A percentile compares a stretch with the other conserved stretches of the same genome.
phyloP scores from a whole-genome alignment of 2,888 invertebrate genomes.

The Criorhina ranunculi region DNA sequence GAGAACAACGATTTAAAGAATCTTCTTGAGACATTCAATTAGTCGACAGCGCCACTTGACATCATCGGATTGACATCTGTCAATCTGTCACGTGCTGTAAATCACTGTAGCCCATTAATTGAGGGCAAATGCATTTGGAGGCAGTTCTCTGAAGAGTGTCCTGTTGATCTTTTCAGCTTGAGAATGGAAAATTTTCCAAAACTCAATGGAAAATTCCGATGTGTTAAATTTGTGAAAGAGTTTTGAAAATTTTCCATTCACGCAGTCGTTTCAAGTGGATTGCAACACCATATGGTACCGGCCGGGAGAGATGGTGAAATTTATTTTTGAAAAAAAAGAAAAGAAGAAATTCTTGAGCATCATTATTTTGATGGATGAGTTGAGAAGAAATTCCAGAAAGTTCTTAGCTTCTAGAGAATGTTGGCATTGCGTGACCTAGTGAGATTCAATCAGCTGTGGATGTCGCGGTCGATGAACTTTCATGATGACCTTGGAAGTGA shows the following conservation, averaged over 20 bases:
- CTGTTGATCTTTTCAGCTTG: slow-evolving; percentile 32
- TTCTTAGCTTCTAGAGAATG: background rate
- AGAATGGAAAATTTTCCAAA: slow-evolving; percentile 47
- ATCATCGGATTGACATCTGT: slow-evolving; percentile 38
- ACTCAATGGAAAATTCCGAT: slow-evolving; percentile 41
- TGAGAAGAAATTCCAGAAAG: background rate
- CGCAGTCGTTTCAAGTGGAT: slow-evolving; percentile 33
- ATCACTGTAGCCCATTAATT: slow-evolving; percentile 32
- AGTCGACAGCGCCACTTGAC: slow-evolving; percentile 10
- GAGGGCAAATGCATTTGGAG: background rate
- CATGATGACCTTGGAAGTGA: too few species aligned
- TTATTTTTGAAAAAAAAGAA: slow-evolving; percentile 28
- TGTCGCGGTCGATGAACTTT: too few species aligned
- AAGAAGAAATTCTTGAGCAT: background rate
- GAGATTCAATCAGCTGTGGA: too few species aligned
- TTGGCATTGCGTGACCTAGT: too few species aligned
- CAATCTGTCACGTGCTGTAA: slow-evolving; percentile 27
- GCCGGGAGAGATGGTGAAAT: slow-evolving; percentile 9
- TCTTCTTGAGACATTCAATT: slow-evolving; percentile 12
- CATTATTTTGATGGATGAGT: background rate
- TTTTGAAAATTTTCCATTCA: slow-evolving; percentile 67
- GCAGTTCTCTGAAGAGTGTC: slow-evolving; percentile 1
- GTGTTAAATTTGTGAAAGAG: slow-evolving; percentile 7
- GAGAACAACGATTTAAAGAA: slow-evolving; percentile 2
- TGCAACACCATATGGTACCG: slow-evolving; percentile 41